Percentiles rank a stretch among this genome's conserved stretches.
phyloP scores from a whole-genome alignment of 2,113 vertebrate species.

The Dolichallabes microphthalmus region DNA sequence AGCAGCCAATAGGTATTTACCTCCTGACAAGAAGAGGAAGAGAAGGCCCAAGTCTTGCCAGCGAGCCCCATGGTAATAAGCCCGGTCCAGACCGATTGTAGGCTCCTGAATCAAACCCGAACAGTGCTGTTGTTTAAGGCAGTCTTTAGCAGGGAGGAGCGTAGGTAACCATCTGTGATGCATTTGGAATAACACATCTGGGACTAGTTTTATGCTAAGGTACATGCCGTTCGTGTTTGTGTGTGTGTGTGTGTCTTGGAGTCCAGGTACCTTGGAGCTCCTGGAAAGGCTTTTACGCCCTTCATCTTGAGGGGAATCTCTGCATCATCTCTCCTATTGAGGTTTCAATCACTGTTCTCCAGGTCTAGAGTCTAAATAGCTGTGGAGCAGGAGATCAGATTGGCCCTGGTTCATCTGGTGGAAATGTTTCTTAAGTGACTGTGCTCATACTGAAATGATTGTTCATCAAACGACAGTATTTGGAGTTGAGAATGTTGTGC shows the following conservation, averaged over 20 bases:
- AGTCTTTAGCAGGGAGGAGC: constrained; percentile 20
- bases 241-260: constrained; percentile 60
- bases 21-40: constrained; percentile 80
- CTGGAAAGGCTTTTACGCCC: constrained; percentile 51
- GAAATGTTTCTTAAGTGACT: neutral
- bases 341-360: neutral
- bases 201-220: constrained; percentile 31
- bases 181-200: constrained; percentile 37
- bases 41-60: constrained; percentile 59
- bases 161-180: constrained; percentile 30
- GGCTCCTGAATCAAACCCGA: constrained; percentile 10
- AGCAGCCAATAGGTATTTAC: constrained; percentile 99
- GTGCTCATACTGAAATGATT: neutral
- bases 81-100: constrained; percentile 24
- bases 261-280: constrained; percentile 55
- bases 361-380: neutral
- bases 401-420: neutral
- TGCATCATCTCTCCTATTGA: constrained; percentile 69
- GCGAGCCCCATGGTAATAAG: constrained; percentile 48
- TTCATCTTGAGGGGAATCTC: constrained; percentile 72
- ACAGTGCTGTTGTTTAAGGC: constrained; percentile 1
- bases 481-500: neutral
- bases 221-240: constrained; percentile 23
- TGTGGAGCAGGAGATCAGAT: neutral
- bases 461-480: neutral